phyloP scores from a whole-genome alignment of 2,113 vertebrate species.

The Bostrychus sinensis region DNA sequence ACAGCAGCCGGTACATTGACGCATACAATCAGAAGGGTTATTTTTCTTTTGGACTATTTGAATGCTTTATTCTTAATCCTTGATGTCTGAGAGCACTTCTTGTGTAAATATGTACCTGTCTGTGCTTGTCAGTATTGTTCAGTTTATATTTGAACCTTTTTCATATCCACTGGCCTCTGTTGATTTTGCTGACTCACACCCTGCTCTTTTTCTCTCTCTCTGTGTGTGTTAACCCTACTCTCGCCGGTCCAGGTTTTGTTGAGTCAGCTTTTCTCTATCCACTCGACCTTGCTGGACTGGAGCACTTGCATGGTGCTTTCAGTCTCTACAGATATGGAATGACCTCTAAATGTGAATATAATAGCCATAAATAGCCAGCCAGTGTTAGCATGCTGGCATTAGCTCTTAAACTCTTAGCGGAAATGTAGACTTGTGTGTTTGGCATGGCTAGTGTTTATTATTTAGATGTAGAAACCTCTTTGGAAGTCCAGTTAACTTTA shows the following conservation, averaged over 20 bases:
- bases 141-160: constrained; percentile 54
- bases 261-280: constrained; percentile 91
- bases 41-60: neutral
- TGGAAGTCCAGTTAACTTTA: constrained; percentile 1
- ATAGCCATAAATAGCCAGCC: constrained; percentile 39
- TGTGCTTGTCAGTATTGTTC: constrained; percentile 68
- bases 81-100: constrained; percentile 14
- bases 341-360: constrained; percentile 81
- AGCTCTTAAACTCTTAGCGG: constrained; percentile 38
- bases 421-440: constrained; percentile 43
- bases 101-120: constrained; percentile 57
- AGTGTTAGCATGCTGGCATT: constrained; percentile 45
- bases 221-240: constrained; percentile 2
- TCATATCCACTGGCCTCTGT: constrained; percentile 67
- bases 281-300: constrained; percentile 92
- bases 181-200: constrained; percentile 74
- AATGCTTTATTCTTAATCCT: neutral
- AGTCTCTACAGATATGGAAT: constrained; percentile 85
- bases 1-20: constrained; percentile 79
- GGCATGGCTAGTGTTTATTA: constrained; percentile 33
- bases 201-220: constrained; percentile 26
- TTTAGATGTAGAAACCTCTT: constrained; percentile 35
- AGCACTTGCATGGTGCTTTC: constrained; percentile 87
- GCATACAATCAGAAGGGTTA: neutral
- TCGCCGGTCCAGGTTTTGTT: constrained; percentile 90